Conservation (phyloP, 2,888 invertebrate genomes). For the Drosophila fungiperda region DNA sequence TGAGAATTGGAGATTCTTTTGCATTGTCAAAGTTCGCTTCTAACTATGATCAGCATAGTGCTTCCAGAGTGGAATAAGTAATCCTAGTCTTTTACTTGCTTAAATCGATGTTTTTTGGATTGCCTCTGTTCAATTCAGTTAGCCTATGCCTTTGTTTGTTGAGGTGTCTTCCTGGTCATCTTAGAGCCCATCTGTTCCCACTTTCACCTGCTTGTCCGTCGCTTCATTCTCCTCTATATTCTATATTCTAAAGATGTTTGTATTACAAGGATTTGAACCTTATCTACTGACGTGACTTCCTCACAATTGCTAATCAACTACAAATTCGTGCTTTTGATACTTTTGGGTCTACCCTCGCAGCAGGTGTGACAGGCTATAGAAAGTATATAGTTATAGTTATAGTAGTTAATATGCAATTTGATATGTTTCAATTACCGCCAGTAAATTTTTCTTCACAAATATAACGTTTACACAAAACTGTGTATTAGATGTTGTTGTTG, state of each 20-base stretch:
- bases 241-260: too few species aligned
- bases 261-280: too few species aligned
- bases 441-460: constrained; percentile 84
- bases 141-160: neutral
- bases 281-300: too few species aligned
- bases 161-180: neutral
- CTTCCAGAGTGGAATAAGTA: neutral
- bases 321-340: neutral
- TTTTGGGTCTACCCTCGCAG: neutral
- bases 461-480: constrained; percentile 84
- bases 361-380: neutral
- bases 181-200: neutral
- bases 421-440: constrained; percentile 79
- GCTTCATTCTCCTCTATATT: too few species aligned
- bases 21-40: neutral
- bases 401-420: constrained; percentile 27
- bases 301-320: neutral
- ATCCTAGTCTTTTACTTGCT: neutral
- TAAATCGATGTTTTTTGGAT: neutral
- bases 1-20: neutral
- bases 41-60: neutral
- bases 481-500: constrained; percentile 40
- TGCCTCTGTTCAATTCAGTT: neutral
- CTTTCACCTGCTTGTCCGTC: neutral
- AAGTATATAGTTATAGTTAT: constrained; percentile 1